Base-by-base conservation (phyloP, 2,888 invertebrate species). In the Epinotia demarniana region DNA sequence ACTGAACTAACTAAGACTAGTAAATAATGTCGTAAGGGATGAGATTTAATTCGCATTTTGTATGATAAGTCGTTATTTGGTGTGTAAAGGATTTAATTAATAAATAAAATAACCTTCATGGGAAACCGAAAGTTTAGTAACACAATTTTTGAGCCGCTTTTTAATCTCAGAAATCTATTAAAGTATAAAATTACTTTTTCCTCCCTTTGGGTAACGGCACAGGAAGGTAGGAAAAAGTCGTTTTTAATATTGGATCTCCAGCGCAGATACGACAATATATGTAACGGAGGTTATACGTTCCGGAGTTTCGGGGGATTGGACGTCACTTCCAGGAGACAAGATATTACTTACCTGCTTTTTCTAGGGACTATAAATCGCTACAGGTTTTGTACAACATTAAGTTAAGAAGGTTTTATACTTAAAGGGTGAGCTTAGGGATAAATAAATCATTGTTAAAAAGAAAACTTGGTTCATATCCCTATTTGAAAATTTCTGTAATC, bases 121-220 rank as follows among this genome's bases (percentile, higher is more conserved):
- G 8, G 1, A 1, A 6, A 6, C 33, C 33, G 6, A 33, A 8
- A 6, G 6, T 33, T 33, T 0, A 33, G 0, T 33, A 33, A 33
- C 6, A 33, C 12, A 69, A 72, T 46, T 46, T 46, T 27, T 9
- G n/a, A 19, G 39, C 18, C 1, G 57, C 43, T 64, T 46, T 72
- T 64, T 72, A 46, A 63, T 64, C 46, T 57, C 46, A 5, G 23
- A 64, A 72, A 57, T 72, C 72, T 72, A 72, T 72, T 72, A 64
- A 72, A 46, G 72, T 63, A 64, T 57, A 46, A 72, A 72, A 64
- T 72, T 64, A 64, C 72, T 53, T 69, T 68, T 58, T n/a, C 43
- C 27, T 18, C 16, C n/a, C 69, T 46, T 43, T 46, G 58, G 69
- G 69, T 39, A 68, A 18, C 4, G 11, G 57, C n/a, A n/a, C 19